Evolutionary conservation across 2,888 invertebrate species (phyloP), one percentile per base, ranked within the genome.

Genomic region (Cheilosia urbana): DNA sequence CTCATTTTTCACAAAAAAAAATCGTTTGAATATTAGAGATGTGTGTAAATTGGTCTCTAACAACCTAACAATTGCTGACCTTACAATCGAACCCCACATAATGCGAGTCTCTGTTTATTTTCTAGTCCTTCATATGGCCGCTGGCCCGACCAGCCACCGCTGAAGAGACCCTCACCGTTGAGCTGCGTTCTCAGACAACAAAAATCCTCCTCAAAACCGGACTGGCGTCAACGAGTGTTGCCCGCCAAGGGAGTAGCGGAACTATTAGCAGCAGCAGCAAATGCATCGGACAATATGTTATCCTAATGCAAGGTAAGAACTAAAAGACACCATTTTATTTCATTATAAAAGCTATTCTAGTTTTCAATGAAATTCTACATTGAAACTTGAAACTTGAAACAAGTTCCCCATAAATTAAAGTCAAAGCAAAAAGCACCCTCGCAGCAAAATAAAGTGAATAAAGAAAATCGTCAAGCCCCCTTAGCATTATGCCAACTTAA

Each of bases 51-150:
- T 6, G 5, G 1, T 27, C 27, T 6, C 5, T 27, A 27, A 0
- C 5, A 27, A 27, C 27, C 30, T 2, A 30, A 9, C 1, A 13
- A 4, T 37, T 37, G 13, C 9, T 13, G 13, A 37, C 34, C 13
- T 37, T 37, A 4, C 3, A 37, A 37, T 4, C 37, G 13, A 37
- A 13, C 37, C 37, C 13, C 4, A 37, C 13, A 4, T 30, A 30
- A 30, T 30, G 9, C 30, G 0, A 30, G 30, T 34, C 7, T 34
- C 7, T n/a, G 2, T 5, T 9, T 37, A 81, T 51, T 81, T 91
- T 93, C 19, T 92, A 95, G 94, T 93, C 93, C 62, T 95, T 95
- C 90, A 95, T 95, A 89, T 96, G 95, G 96, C 95, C 95, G 1
- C 93, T 95, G 87, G 95, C 94, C 6, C 92, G 95, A 77, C 93